Evolutionary conservation across 2,888 invertebrate genomes (phyloP).

Genomic region (Mesorhabditis sp.): DNA sequence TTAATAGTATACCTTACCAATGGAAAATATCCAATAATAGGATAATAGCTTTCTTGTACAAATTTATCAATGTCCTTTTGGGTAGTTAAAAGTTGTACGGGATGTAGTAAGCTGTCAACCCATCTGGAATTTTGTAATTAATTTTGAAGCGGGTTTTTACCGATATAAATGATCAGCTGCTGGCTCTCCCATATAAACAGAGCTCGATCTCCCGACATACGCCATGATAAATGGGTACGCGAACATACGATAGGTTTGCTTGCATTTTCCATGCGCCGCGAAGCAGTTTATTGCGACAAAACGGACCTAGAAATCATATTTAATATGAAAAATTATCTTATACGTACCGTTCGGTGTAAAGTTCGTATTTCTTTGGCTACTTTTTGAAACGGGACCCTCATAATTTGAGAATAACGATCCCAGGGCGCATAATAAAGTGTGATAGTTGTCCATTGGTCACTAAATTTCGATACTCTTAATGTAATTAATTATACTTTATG

Average conservation of each 20-base stretch:
- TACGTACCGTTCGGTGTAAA: too few relatives aligned
- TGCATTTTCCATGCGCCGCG: neutral
- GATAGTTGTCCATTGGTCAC: neutral
- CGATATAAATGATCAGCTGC: neutral
- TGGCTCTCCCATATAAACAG: neutral
- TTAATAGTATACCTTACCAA: neutral
- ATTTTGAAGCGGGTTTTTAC: neutral
- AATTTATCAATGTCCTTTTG: neutral
- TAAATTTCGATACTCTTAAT: too few relatives aligned
- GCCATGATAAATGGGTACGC: neutral
- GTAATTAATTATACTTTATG: too few relatives aligned
- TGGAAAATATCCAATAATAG: neutral
- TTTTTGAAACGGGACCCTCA: neutral
- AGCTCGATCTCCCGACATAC: neutral
- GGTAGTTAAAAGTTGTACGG: neutral
- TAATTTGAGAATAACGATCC: neutral
- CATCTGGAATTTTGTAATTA: neutral
- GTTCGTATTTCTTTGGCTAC: neutral
- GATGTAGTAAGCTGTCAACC: conserved; percentile 1
- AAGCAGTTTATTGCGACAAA: conserved; percentile 4
- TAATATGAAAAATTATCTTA: neutral
- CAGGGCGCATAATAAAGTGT: neutral
- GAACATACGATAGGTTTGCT: neutral
- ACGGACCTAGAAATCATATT: neutral
- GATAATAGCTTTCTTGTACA: neutral